phyloP scores from a whole-genome alignment of 2,113 vertebrate species.

The Pleuronectes platessa region DNA sequence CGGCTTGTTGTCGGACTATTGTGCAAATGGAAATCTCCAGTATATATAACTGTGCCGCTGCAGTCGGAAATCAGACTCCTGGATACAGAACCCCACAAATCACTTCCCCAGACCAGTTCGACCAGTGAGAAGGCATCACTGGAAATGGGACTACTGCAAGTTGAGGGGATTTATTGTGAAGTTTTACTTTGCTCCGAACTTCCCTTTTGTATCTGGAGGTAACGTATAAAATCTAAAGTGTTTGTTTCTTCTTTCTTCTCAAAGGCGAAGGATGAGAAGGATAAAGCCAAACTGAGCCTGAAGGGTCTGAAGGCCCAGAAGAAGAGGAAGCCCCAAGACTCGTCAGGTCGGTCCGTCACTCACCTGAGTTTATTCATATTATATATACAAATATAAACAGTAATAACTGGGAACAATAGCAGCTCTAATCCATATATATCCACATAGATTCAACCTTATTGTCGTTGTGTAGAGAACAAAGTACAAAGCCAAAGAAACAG shows the following conservation, averaged over 20 bases:
- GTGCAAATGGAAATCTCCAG: constrained; percentile 14
- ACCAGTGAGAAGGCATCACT: background rate
- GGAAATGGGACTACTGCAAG: background rate
- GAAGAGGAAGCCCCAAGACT: constrained; percentile 83
- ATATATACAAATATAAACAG: background rate
- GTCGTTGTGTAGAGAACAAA: no score
- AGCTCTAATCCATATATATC: no score
- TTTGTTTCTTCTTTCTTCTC: constrained; percentile 48
- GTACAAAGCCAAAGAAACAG: no score
- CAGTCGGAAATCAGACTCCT: no score
- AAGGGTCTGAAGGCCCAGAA: constrained; percentile 79
- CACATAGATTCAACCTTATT: no score
- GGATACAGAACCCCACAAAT: background rate
- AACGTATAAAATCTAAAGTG: no score
- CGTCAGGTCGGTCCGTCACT: constrained; percentile 80
- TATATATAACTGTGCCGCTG: background rate
- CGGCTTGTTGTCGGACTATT: background rate
- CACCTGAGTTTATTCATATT: no score
- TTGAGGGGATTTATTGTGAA: no score
- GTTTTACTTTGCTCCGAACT: background rate
- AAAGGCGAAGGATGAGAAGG: constrained; percentile 80
- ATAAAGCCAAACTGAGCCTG: constrained; percentile 72
- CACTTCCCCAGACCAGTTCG: background rate
- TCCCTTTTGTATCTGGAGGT: background rate
- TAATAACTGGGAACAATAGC: no score